Evolutionary conservation across 2,797 vertebrate species (phyloP).

Genomic region (Varecia variegata): DNA sequence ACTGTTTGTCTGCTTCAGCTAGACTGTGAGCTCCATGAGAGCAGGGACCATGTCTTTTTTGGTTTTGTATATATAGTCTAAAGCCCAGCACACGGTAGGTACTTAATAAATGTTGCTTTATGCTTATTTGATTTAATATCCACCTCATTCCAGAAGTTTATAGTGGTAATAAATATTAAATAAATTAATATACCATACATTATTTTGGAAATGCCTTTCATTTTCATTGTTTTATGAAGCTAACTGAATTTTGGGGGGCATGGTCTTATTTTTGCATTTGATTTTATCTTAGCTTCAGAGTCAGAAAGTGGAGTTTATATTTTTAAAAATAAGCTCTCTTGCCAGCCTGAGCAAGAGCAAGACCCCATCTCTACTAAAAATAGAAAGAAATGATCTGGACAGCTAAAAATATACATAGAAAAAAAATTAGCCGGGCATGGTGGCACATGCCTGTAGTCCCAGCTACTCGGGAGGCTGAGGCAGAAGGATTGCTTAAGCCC

Average conservation of each 20-base stretch:
- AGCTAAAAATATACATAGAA: too few species aligned
- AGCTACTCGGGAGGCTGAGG: too few species aligned
- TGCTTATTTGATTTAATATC: slow-evolving; percentile 22
- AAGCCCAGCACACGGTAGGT: slow-evolving; percentile 52
- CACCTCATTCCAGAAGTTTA: not conserved
- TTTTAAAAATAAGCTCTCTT: slow-evolving; percentile 6
- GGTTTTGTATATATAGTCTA: not conserved
- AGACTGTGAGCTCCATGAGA: slow-evolving; percentile 64
- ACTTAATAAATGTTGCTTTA: slow-evolving; percentile 39
- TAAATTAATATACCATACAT: slow-evolving; percentile 35
- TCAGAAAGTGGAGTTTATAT: not conserved
- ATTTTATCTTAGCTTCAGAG: slow-evolving; percentile 26
- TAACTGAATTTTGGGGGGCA: not conserved
- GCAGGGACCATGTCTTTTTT: slow-evolving; percentile 11
- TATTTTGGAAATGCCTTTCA: slow-evolving; percentile 36
- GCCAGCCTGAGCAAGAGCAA: too few species aligned
- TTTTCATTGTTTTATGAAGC: slow-evolving; percentile 43
- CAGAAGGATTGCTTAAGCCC: too few species aligned
- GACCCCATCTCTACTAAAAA: too few species aligned
- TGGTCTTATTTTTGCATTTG: not conserved
- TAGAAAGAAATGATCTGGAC: too few species aligned
- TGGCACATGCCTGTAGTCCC: too few species aligned
- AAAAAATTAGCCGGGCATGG: too few species aligned
- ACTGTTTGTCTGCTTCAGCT: not conserved
- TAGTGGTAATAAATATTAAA: slow-evolving; percentile 47